A percentile compares a stretch with the other conserved stretches of the same genome.
These are phyloP conservation scores for Ormia ochracea DNA, from an alignment of 2,888 invertebrate genomes.

Conservation along the genomic window DNA sequence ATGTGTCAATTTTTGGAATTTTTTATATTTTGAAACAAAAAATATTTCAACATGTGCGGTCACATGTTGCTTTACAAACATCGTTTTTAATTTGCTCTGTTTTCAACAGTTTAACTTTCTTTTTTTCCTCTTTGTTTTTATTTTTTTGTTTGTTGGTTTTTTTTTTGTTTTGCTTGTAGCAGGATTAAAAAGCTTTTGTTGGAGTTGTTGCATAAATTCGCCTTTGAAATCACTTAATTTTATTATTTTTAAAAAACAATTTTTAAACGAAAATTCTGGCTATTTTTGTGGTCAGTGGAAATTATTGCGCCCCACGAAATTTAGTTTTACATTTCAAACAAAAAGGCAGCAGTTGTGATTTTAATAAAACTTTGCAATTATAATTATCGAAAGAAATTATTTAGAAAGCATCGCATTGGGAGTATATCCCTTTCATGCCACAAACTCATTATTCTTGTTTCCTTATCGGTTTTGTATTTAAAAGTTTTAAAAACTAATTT, in stretches of 20 bases:
- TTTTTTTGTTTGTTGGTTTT: no score
- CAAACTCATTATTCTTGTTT: neutral
- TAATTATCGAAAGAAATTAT: neutral
- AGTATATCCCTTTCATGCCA: no score
- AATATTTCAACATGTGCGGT: conserved; percentile 58
- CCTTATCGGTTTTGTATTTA: neutral
- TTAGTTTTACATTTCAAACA: neutral
- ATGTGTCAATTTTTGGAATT: conserved; percentile 23
- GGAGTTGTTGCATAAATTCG: conserved; percentile 5
- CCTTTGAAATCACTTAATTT: conserved; percentile 41
- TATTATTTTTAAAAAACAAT: conserved; percentile 24
- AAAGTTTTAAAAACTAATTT: conserved; percentile 56
- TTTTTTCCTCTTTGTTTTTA: conserved; percentile 19
- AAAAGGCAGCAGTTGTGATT: conserved; percentile 16
- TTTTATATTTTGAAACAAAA: conserved; percentile 19
- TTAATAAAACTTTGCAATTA: neutral
- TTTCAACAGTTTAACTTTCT: conserved; percentile 30
- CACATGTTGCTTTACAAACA: conserved; percentile 54
- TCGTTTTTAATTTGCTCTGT: conserved; percentile 27
- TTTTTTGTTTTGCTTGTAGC: no score
- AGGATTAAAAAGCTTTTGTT: conserved; percentile 9
- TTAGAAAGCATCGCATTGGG: no score
- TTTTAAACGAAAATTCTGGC: neutral
- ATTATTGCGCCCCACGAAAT: neutral
- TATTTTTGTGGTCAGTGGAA: neutral